Evolutionary conservation across 2,797 vertebrate species (phyloP).

Genomic region (Dendrocincla fuliginosa): DNA sequence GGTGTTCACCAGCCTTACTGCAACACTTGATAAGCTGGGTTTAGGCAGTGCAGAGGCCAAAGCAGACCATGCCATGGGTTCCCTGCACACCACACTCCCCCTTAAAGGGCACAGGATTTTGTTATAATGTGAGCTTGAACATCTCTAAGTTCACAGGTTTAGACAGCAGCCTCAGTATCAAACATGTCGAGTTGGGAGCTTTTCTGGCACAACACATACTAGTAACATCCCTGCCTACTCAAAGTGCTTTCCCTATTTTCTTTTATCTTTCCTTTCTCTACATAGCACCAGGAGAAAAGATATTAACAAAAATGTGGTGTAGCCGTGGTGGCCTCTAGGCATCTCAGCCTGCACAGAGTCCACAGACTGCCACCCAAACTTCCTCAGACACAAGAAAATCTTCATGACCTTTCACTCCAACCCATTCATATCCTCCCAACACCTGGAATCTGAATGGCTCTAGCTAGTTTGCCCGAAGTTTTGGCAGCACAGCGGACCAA

Average conservation of each 20-base stretch:
- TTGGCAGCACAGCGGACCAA: background rate
- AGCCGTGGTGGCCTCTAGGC: background rate
- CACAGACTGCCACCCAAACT: background rate
- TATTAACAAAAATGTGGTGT: background rate
- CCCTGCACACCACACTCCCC: background rate
- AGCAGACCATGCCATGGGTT: background rate
- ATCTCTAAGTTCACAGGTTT: background rate
- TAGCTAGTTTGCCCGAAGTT: background rate
- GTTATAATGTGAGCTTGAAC: background rate
- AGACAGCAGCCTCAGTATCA: background rate
- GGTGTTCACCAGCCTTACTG: background rate
- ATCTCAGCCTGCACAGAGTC: background rate
- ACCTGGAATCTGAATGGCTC: background rate
- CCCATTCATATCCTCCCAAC: background rate
- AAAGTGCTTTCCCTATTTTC: background rate
- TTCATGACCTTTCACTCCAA: background rate
- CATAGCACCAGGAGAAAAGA: background rate
- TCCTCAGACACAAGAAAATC: background rate
- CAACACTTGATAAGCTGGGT: rapidly evolving
- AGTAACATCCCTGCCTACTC: background rate
- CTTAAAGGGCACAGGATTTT: background rate
- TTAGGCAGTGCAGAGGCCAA: background rate
- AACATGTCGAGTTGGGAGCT: background rate
- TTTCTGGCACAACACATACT: background rate
- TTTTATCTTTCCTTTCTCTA: background rate